These are phyloP conservation scores for Troglohyphantes excavatus DNA, from an alignment of 2,888 invertebrate genomes.

Conservation along the genomic window DNA sequence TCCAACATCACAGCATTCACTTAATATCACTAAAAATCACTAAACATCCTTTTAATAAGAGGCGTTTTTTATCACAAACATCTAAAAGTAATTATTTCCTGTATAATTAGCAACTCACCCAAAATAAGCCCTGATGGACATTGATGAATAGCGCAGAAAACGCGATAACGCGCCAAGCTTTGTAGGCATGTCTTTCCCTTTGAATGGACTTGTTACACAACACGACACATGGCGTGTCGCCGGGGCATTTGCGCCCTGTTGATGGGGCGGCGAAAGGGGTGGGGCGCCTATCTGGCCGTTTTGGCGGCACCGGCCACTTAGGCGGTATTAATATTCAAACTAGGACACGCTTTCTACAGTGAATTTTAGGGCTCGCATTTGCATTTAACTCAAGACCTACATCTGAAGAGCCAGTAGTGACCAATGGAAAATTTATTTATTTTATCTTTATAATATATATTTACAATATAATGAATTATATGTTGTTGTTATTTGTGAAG, in stretches of 20 bases:
- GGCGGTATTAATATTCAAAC: constrained; percentile 74
- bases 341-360: constrained; percentile 37
- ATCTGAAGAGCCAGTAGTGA: no score
- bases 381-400: not conserved
- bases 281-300: constrained; percentile 51
- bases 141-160: not conserved
- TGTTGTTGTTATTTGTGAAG: no score
- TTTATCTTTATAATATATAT: no score
- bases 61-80: constrained; percentile 35
- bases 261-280: constrained; percentile 69
- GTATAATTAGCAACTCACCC: constrained; percentile 23
- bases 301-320: constrained; percentile 46
- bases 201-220: constrained; percentile 77
- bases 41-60: constrained; percentile 15
- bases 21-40: not conserved
- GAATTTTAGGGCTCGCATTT: constrained; percentile 24
- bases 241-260: constrained; percentile 67
- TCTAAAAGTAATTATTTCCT: constrained; percentile 27
- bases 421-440: no score
- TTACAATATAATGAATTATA: no score
- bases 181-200: not conserved
- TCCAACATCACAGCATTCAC: not conserved
- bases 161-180: constrained; percentile 49
- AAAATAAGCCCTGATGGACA: constrained; percentile 2
- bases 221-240: constrained; percentile 76